These are phyloP conservation scores for Coelogynopora nodosa DNA, from an alignment of 2,888 invertebrate genomes.

Conservation along the genomic window DNA sequence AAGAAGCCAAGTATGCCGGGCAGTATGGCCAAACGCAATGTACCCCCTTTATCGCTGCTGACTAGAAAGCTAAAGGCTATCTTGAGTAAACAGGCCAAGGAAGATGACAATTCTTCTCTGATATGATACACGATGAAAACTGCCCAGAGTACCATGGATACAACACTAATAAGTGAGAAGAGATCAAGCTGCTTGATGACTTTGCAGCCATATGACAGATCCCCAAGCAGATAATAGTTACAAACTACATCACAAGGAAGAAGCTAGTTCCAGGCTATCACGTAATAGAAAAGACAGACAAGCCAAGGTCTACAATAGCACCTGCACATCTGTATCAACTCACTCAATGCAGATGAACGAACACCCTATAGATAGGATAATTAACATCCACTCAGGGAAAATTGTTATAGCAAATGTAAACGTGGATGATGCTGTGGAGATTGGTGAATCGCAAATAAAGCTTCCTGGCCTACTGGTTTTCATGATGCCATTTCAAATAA, in stretches of 20 bases:
- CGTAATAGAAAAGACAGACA: neutral
- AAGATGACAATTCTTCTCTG: neutral
- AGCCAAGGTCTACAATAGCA: slow-evolving; percentile 11
- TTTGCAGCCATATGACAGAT: slow-evolving; percentile 25
- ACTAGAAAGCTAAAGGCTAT: neutral
- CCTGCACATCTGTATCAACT: neutral
- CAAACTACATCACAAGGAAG: slow-evolving; percentile 30
- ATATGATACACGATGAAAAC: neutral
- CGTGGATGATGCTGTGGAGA: slow-evolving; percentile 27
- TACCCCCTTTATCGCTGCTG: neutral
- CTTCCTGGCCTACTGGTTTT: slow-evolving; percentile 19
- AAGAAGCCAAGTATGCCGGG: neutral
- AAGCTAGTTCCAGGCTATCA: slow-evolving; percentile 16
- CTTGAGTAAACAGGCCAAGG: neutral
- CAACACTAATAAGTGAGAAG: neutral
- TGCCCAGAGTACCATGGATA: neutral
- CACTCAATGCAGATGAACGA: neutral
- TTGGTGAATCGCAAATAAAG: slow-evolving; percentile 26
- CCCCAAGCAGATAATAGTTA: neutral
- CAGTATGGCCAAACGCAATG: neutral
- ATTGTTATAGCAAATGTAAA: slow-evolving; percentile 19
- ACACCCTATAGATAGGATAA: slow-evolving; percentile 25
- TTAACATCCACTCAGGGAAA: slow-evolving; percentile 20
- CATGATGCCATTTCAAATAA: slow-evolving; percentile 25
- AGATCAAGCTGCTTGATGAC: neutral